phyloP scores from a whole-genome alignment of 2,113 vertebrate genomes.

The Cyanoderma ruficeps region DNA sequence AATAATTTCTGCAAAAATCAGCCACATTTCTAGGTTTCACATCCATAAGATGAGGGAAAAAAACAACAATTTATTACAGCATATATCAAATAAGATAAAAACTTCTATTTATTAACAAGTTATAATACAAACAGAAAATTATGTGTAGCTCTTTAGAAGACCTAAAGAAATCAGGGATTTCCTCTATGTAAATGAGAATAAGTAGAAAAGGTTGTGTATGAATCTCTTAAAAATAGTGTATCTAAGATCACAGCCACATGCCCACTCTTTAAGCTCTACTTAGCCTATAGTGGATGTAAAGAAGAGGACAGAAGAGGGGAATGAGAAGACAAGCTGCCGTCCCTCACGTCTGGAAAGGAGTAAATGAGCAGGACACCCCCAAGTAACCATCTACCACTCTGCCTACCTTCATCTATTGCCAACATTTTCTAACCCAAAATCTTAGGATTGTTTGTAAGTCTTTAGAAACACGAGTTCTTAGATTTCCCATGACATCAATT shows the following conservation, averaged over 20 bases:
- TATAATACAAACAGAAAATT: background rate
- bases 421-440: background rate
- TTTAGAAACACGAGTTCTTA: background rate
- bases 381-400: background rate
- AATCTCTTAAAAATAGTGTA: background rate
- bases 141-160: background rate
- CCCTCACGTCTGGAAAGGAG: fast-evolving
- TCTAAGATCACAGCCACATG: background rate
- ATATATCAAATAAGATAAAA: background rate
- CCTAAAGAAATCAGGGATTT: background rate
- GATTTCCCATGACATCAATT: fast-evolving
- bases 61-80: background rate
- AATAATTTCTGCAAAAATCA: background rate
- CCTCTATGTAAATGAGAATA: background rate
- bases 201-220: background rate
- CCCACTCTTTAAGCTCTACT: background rate
- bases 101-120: background rate
- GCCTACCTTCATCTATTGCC: background rate
- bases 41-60: background rate
- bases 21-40: background rate
- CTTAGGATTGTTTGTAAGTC: background rate
- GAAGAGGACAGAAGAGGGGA: background rate
- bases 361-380: background rate
- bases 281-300: background rate
- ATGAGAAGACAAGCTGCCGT: background rate